Conservation (phyloP, 2,797 vertebrate genomes). For the Sebastes glaucus region DNA sequence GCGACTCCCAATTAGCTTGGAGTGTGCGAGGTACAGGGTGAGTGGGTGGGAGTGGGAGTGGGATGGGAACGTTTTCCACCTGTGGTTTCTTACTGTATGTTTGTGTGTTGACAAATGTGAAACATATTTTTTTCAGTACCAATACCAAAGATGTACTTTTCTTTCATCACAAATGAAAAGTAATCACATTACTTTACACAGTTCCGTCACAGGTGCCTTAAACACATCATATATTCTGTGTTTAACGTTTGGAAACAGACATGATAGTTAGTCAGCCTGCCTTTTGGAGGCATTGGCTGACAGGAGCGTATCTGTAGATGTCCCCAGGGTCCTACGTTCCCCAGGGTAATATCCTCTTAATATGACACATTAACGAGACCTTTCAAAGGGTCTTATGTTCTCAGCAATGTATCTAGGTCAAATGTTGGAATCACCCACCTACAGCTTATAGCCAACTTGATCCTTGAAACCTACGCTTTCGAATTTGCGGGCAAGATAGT, state of each 20-base stretch:
- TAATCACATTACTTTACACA: not conserved
- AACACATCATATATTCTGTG: not conserved
- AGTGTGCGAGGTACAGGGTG: slow-evolving; percentile 32
- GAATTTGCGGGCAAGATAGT: too few relatives aligned
- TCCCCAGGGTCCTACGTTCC: too few relatives aligned
- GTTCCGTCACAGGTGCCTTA: not conserved
- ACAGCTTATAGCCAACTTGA: too few relatives aligned
- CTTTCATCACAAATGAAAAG: not conserved
- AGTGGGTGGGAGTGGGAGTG: not conserved
- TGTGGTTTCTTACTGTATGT: not conserved
- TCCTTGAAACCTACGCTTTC: too few relatives aligned
- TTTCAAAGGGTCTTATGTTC: too few relatives aligned
- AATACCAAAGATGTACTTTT: not conserved
- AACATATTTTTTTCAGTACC: not conserved
- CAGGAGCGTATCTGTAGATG: too few relatives aligned
- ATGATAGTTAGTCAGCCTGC: not conserved
- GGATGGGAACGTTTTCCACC: not conserved
- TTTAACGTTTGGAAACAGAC: not conserved
- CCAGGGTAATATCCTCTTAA: too few relatives aligned
- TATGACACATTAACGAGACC: too few relatives aligned
- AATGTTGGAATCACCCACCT: too few relatives aligned
- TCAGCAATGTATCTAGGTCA: too few relatives aligned
- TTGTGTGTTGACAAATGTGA: not conserved
- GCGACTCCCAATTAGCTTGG: slow-evolving; percentile 58
- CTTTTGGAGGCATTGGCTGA: not conserved